Evolutionary conservation across 2,888 invertebrate species (phyloP).

Genomic region (Lasioglossum calceatum): DNA sequence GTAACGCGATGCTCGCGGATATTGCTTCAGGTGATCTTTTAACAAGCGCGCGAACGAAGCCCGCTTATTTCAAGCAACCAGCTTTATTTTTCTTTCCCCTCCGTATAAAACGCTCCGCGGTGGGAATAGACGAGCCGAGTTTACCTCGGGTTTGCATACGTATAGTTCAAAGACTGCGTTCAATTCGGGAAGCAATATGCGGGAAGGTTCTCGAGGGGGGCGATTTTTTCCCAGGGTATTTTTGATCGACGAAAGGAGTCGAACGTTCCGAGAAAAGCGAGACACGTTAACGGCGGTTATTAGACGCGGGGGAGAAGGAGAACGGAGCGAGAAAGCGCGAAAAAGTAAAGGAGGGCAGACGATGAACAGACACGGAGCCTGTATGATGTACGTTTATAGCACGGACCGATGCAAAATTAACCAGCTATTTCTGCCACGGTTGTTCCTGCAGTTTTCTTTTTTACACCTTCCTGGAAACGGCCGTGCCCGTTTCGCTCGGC

Average conservation of each 20-base stretch:
- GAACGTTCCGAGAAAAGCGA: background rate
- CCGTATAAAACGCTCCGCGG: slow-evolving; percentile 10
- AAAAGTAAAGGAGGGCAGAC: slow-evolving; percentile 66
- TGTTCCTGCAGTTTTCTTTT: slow-evolving; percentile 70
- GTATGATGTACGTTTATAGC: slow-evolving; percentile 77
- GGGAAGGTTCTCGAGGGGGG: background rate
- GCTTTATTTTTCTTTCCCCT: slow-evolving; percentile 19
- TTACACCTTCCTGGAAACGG: slow-evolving; percentile 70
- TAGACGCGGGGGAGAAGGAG: background rate
- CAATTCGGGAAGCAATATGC: background rate
- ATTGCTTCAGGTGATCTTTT: background rate
- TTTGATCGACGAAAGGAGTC: background rate
- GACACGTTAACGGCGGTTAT: background rate
- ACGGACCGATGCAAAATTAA: slow-evolving; percentile 75
- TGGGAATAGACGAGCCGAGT: background rate
- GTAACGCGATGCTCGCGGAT: background rate
- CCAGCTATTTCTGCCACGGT: slow-evolving; percentile 73
- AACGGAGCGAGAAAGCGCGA: slow-evolving; percentile 26
- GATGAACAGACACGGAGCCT: slow-evolving; percentile 77
- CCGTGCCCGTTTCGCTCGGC: slow-evolving; percentile 49
- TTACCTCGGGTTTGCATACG: background rate
- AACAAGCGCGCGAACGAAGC: background rate
- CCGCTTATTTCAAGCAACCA: slow-evolving; percentile 13
- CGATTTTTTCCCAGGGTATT: background rate
- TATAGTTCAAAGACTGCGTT: slow-evolving; percentile 20